These are phyloP conservation scores for Tetragnatha versicolor DNA, from an alignment of 1,140 invertebrate genomes.

Conservation along the genomic window DNA sequence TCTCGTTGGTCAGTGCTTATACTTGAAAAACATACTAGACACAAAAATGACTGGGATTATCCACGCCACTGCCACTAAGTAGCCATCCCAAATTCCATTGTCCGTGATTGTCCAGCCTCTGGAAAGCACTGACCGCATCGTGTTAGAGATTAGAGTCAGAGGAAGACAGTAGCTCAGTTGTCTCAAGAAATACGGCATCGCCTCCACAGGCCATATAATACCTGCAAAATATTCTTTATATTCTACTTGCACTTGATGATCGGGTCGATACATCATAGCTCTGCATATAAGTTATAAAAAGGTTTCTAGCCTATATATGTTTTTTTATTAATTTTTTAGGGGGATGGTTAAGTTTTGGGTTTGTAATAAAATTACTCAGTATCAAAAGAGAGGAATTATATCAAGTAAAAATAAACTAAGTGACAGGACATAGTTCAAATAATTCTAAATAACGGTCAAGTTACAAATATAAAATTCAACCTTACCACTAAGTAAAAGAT, in stretches of 20 bases:
- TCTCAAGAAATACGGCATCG: slow-evolving; percentile 84
- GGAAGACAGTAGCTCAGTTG: slow-evolving; percentile 86
- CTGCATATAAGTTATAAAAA: slow-evolving; percentile 3
- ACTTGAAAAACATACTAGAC: slow-evolving; percentile 32
- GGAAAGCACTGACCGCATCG: slow-evolving; percentile 85
- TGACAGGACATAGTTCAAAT: background rate
- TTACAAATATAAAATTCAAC: slow-evolving; percentile 52
- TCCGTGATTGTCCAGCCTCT: slow-evolving; percentile 85
- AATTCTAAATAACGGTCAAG: background rate
- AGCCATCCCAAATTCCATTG: slow-evolving; percentile 86
- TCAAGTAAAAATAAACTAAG: too few relatives aligned
- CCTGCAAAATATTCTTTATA: slow-evolving; percentile 67
- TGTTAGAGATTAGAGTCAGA: slow-evolving; percentile 88
- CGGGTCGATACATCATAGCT: too few relatives aligned
- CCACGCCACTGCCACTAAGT: slow-evolving; percentile 86
- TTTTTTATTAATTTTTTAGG: too few relatives aligned
- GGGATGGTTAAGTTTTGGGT: too few relatives aligned
- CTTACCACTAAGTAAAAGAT: slow-evolving; percentile 87
- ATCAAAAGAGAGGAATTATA: too few relatives aligned
- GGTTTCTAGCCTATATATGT: too few relatives aligned
- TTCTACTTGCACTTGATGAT: too few relatives aligned
- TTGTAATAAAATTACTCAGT: too few relatives aligned
- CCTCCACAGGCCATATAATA: slow-evolving; percentile 90
- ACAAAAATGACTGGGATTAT: slow-evolving; percentile 77
- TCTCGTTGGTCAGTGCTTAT: slow-evolving; percentile 27